A percentile compares a stretch with the other conserved stretches of the same genome.
phyloP scores from a whole-genome alignment of 2,113 vertebrate genomes.

The Myotis davidii region DNA sequence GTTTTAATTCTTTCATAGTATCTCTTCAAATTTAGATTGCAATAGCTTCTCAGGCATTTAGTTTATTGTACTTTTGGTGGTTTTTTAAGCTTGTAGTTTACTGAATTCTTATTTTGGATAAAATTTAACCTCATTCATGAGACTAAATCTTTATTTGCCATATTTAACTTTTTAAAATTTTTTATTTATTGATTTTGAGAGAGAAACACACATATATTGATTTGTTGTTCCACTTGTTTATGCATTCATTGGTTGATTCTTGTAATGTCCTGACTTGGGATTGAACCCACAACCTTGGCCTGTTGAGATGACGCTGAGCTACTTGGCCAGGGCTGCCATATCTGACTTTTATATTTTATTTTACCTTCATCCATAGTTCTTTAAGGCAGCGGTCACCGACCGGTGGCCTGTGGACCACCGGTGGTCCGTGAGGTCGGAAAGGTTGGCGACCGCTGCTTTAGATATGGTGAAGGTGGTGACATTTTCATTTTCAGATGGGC shows the following conservation, averaged over 20 bases:
- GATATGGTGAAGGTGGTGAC: neutral
- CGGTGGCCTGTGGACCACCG: too few species aligned
- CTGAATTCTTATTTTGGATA: neutral
- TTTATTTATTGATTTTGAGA: neutral
- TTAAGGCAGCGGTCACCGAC: neutral
- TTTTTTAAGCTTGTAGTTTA: conserved; percentile 7
- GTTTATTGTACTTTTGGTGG: neutral
- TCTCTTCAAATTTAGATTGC: conserved; percentile 7
- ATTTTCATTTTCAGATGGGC: conserved; percentile 5
- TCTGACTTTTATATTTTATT: neutral
- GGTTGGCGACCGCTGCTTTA: neutral
- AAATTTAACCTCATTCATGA: conserved; percentile 16
- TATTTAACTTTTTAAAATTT: neutral
- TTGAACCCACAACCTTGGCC: neutral
- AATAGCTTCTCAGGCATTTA: neutral
- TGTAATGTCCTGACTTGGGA: neutral
- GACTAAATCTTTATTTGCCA: neutral
- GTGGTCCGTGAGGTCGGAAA: too few species aligned
- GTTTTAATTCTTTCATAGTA: neutral
- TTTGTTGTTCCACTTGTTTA: neutral
- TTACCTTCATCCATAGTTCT: neutral
- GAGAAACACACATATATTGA: neutral
- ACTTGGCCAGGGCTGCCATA: neutral
- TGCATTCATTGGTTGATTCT: neutral
- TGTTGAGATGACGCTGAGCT: neutral